phyloP scores from a whole-genome alignment of 2,113 vertebrate genomes.

The Furnarius figulus region DNA sequence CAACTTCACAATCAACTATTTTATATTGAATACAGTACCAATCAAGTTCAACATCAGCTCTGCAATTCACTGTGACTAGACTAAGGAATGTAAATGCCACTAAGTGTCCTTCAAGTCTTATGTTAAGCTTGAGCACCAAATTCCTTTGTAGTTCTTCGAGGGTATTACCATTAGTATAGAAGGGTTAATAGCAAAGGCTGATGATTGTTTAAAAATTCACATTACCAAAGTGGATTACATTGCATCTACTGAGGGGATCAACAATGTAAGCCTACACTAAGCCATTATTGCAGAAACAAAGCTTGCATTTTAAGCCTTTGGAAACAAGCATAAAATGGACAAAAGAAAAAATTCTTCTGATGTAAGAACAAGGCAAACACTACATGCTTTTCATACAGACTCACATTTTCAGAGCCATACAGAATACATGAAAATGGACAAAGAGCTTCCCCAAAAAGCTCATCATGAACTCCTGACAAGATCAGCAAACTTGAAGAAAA shows the following conservation, averaged over 20 bases:
- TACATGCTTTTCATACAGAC: constrained; percentile 81
- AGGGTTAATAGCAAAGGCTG: constrained; percentile 82
- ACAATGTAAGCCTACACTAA: constrained; percentile 86
- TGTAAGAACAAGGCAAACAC: constrained; percentile 83
- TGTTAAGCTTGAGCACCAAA: constrained; percentile 59
- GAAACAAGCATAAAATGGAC: constrained; percentile 86
- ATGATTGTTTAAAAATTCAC: constrained; percentile 87
- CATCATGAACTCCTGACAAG: constrained; percentile 69
- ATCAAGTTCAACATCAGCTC: constrained; percentile 72
- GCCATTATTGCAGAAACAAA: constrained; percentile 87
- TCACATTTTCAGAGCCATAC: constrained; percentile 69
- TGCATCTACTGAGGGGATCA: constrained; percentile 86
- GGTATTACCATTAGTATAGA: constrained; percentile 79
- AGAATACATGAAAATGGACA: constrained; percentile 70
- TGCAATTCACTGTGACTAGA: constrained; percentile 62
- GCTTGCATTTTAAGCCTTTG: constrained; percentile 88
- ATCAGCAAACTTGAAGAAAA: constrained; percentile 60
- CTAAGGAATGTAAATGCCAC: constrained; percentile 76
- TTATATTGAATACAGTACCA: constrained; percentile 60
- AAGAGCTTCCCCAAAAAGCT: constrained; percentile 65
- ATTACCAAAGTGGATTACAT: constrained; percentile 89
- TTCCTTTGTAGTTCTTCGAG: constrained; percentile 70
- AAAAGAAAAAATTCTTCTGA: constrained; percentile 87
- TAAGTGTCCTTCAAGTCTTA: constrained; percentile 67
- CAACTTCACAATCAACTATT: constrained; percentile 64